phyloP scores from a whole-genome alignment of 2,113 vertebrate genomes.

The Coregonus clupeaformis region DNA sequence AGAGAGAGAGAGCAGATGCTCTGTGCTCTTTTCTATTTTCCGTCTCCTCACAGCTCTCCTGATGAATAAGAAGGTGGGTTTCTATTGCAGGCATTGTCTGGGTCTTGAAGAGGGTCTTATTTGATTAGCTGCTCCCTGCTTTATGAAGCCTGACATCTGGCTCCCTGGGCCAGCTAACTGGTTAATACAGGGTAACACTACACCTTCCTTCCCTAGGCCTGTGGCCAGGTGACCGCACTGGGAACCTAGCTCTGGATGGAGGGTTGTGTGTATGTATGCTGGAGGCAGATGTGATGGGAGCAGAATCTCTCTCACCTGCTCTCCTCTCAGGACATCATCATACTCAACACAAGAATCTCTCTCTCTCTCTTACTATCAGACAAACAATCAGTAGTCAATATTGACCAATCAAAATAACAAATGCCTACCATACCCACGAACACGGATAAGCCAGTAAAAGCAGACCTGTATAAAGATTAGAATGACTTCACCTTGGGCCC shows the following conservation, averaged over 20 bases:
- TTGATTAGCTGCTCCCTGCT: constrained; percentile 16
- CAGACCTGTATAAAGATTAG: background rate
- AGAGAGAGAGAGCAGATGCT: no score
- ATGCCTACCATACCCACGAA: background rate
- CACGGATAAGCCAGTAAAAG: background rate
- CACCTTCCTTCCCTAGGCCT: background rate
- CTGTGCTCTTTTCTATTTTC: background rate
- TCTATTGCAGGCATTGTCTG: background rate
- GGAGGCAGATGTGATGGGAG: background rate
- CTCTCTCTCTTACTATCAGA: background rate
- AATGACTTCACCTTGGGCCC: background rate
- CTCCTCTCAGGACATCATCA: background rate
- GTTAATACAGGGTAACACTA: constrained; percentile 6
- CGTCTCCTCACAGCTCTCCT: background rate
- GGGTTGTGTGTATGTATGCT: background rate
- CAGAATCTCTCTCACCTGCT: background rate
- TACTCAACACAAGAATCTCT: background rate
- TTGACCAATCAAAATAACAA: background rate
- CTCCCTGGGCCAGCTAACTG: background rate
- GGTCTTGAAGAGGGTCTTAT: constrained; percentile 5
- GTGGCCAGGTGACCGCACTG: background rate
- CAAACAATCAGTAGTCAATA: background rate
- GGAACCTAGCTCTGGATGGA: background rate
- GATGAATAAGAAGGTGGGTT: background rate
- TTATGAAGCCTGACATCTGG: background rate